Percentiles rank a stretch among this genome's conserved stretches.
Evolutionary conservation across 2,888 invertebrate species (phyloP).

Genomic region (Drosophila pegasa): DNA sequence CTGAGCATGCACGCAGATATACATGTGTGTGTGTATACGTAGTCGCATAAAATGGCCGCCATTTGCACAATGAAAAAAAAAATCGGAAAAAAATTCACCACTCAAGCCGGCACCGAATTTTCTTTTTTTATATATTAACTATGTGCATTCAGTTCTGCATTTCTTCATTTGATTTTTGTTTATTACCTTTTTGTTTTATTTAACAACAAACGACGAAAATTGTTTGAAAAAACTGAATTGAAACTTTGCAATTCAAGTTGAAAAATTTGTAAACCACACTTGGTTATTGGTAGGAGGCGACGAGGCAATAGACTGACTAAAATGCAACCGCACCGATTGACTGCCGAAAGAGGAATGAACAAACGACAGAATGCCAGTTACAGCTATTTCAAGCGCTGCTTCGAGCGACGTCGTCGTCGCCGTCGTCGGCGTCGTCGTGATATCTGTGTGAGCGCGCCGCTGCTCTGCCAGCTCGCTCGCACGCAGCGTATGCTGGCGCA

Average conservation of each 20-base stretch:
- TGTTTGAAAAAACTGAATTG: conserved; percentile 45
- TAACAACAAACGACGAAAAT: conserved; percentile 48
- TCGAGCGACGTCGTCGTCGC: conserved; percentile 36
- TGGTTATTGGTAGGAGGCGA: conserved; percentile 47
- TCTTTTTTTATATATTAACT: not conserved
- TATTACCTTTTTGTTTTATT: conserved; percentile 63
- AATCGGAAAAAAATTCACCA: conserved; percentile 30
- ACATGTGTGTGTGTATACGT: conserved; percentile 40
- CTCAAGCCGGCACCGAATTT: conserved; percentile 40
- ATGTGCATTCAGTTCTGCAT: not conserved
- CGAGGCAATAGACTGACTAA: conserved; percentile 50
- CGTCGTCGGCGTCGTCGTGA: conserved; percentile 33
- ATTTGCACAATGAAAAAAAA: conserved; percentile 34
- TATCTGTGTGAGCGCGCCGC: conserved; percentile 35
- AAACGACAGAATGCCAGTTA: conserved; percentile 65
- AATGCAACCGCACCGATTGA: conserved; percentile 67
- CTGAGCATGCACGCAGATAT: conserved; percentile 3
- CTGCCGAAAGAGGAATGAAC: conserved; percentile 76
- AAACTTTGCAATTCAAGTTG: conserved; percentile 48
- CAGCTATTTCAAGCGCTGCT: conserved; percentile 63
- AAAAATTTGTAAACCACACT: conserved; percentile 50
- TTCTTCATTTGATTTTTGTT: not conserved
- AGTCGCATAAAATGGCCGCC: conserved; percentile 63
- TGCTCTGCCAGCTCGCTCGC: conserved; percentile 39
- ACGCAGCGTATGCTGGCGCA: conserved; percentile 38